A percentile compares a stretch with the other conserved stretches of the same genome.
phyloP scores from a whole-genome alignment of 2,113 vertebrate species.

The Hemicordylus capensis region DNA sequence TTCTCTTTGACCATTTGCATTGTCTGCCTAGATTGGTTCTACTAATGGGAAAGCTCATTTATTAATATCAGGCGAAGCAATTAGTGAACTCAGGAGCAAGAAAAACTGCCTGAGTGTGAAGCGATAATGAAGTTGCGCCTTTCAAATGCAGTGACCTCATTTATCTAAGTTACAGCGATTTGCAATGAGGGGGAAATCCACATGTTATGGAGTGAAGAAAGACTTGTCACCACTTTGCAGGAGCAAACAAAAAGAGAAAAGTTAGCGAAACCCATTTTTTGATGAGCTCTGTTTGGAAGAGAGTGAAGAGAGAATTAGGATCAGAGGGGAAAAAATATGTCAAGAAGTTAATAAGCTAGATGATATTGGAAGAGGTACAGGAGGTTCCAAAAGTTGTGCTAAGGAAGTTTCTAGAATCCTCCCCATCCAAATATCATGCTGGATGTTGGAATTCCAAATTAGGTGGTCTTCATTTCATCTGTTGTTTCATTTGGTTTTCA shows the following conservation, averaged over 20 bases:
- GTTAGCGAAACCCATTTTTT: neutral
- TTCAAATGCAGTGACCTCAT: slow-evolving; percentile 53
- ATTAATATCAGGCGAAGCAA: slow-evolving; percentile 48
- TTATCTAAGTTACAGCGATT: slow-evolving; percentile 41
- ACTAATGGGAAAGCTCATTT: slow-evolving; percentile 27
- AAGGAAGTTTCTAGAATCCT: neutral
- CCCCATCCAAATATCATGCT: neutral
- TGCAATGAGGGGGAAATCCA: slow-evolving; percentile 14
- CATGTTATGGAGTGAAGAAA: neutral
- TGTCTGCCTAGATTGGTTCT: slow-evolving; percentile 30
- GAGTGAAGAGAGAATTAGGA: no score
- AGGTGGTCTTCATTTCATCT: no score
- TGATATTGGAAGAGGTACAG: no score
- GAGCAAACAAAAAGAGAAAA: neutral
- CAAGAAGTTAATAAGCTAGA: no score
- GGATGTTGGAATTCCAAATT: no score
- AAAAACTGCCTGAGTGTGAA: slow-evolving; percentile 24
- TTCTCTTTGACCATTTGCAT: neutral
- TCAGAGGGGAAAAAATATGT: neutral
- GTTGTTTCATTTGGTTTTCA: no score
- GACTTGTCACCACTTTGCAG: slow-evolving; percentile 11
- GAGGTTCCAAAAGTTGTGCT: no score
- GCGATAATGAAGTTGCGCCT: slow-evolving; percentile 46
- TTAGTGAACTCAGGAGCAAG: slow-evolving; percentile 42
- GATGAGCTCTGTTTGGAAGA: neutral